Evolutionary conservation across 2,888 invertebrate species (phyloP).

Genomic region (Seira sanloemensis): DNA sequence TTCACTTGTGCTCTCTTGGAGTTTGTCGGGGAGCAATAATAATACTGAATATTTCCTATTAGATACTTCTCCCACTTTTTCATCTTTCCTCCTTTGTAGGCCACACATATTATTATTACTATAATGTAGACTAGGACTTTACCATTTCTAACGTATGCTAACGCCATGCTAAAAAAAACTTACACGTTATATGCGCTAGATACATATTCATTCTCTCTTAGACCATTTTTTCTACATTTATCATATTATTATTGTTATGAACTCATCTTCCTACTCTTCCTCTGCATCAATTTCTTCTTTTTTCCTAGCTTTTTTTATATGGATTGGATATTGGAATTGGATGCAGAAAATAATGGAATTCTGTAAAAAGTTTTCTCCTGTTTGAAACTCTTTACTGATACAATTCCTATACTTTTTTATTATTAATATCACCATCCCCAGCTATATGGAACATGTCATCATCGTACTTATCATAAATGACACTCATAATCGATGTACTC

Average conservation of each 20-base stretch:
- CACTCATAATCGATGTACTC: background rate
- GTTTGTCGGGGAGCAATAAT: constrained; percentile 13
- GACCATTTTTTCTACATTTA: background rate
- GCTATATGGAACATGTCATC: background rate
- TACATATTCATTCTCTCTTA: background rate
- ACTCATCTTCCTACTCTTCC: background rate
- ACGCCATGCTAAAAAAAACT: background rate
- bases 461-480: background rate
- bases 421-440: constrained; percentile 3
- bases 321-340: background rate
- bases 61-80: constrained; percentile 45
- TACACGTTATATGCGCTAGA: background rate
- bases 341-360: background rate
- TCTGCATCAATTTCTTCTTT: constrained; percentile 10
- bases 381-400: constrained; percentile 4
- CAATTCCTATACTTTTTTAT: constrained; percentile 7
- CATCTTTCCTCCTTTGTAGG: constrained; percentile 38
- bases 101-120: constrained; percentile 23
- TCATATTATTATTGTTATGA: constrained; percentile 19
- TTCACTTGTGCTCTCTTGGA: background rate
- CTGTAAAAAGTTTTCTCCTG: background rate
- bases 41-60: constrained; percentile 22
- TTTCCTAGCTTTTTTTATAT: background rate
- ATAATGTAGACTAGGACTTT: background rate
- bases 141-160: background rate